A percentile compares a stretch with the other conserved stretches of the same genome.
Evolutionary conservation across 2,888 invertebrate species (phyloP).

Genomic region (Nipponacmea schrenckii): DNA sequence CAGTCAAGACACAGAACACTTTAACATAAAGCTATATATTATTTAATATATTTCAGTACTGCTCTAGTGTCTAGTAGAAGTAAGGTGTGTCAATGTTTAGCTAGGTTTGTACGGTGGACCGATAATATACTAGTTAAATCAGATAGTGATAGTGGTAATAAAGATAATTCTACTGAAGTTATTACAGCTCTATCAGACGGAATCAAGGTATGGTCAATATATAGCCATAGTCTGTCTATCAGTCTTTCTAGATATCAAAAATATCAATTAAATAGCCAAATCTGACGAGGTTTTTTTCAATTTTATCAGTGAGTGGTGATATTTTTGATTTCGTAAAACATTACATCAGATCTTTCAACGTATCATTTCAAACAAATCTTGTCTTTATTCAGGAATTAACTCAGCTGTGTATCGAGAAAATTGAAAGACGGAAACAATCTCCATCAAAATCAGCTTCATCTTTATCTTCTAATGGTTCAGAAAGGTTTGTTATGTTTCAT

Average conservation of each 20-base stretch:
- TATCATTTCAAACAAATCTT: no score
- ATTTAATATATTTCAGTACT: slow-evolving; percentile 71
- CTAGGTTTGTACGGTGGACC: slow-evolving; percentile 87
- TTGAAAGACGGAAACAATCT: slow-evolving; percentile 70
- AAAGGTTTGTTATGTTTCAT: no score
- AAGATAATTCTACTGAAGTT: slow-evolving; percentile 68
- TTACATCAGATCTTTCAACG: no score
- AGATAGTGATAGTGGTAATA: slow-evolving; percentile 34
- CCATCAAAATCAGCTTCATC: slow-evolving; percentile 38
- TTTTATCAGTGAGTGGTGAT: no score
- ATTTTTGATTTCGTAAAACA: no score
- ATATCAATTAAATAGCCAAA: no score
- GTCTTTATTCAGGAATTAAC: slow-evolving; percentile 75
- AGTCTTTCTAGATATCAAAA: slow-evolving; percentile 11
- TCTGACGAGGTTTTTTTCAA: no score
- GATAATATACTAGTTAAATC: slow-evolving; percentile 83
- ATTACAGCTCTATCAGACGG: slow-evolving; percentile 80
- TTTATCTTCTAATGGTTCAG: no score
- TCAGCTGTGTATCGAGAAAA: slow-evolving; percentile 83
- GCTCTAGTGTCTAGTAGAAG: slow-evolving; percentile 82
- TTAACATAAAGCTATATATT: no score
- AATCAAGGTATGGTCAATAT: slow-evolving; percentile 73
- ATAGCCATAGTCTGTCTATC: not conserved
- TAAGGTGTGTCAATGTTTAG: slow-evolving; percentile 86
- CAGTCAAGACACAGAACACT: no score